These are phyloP conservation scores for Microplitis mediator DNA, from an alignment of 1,140 invertebrate species.

Conservation along the genomic window DNA sequence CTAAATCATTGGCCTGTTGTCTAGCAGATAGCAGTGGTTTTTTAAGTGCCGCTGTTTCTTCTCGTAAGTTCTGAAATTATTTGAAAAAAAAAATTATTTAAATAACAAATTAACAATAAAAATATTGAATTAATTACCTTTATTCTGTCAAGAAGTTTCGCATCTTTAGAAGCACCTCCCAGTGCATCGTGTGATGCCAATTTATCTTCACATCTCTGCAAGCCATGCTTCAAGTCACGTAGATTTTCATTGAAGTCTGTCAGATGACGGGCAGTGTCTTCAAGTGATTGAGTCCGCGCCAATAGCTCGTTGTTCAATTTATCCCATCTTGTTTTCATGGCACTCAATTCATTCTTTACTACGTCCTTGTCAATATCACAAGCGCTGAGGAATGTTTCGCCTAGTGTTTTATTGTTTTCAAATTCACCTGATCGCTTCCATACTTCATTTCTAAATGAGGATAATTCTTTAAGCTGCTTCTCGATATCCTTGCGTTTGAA, in stretches of 20 bases:
- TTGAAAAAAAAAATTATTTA: not conserved
- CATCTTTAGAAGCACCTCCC: conserved; percentile 79
- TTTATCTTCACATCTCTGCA: conserved; percentile 88
- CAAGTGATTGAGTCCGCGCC: conserved; percentile 76
- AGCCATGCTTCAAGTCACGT: conserved; percentile 78
- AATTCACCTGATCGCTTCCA: conserved; percentile 92
- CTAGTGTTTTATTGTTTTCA: conserved; percentile 83
- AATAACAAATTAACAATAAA: conserved; percentile 19
- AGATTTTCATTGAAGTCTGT: conserved; percentile 86
- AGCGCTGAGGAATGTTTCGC: conserved; percentile 82
- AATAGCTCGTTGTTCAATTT: conserved; percentile 80
- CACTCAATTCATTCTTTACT: conserved; percentile 80
- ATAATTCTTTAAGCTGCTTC: conserved; percentile 87
- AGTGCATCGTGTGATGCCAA: conserved; percentile 80
- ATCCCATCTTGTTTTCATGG: conserved; percentile 88
- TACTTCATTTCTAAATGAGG: conserved; percentile 89
- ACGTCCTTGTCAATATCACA: conserved; percentile 91
- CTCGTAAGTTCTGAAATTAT: conserved; percentile 65
- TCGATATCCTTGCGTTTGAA: conserved; percentile 88
- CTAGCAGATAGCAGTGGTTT: conserved; percentile 78
- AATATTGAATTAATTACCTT: conserved; percentile 61
- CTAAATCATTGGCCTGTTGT: conserved; percentile 74
- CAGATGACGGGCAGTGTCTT: conserved; percentile 82
- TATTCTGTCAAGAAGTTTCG: conserved; percentile 81
- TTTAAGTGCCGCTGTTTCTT: conserved; percentile 76